Base-by-base conservation (phyloP, 2,113 vertebrate genomes). In the Charadrius vociferus region DNA sequence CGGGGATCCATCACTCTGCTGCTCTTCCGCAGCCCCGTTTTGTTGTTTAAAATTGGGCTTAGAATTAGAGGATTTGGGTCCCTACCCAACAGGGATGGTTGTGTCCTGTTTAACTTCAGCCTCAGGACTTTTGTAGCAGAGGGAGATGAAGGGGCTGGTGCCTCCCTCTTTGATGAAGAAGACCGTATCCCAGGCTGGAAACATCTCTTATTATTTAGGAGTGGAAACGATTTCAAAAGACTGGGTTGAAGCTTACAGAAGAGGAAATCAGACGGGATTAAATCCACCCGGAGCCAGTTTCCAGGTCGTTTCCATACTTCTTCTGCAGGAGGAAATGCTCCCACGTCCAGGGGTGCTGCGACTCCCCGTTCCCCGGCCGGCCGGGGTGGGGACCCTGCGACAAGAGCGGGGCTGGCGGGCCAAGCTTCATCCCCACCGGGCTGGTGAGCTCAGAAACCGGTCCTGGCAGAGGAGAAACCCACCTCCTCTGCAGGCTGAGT, bases 201-300 rank as follows among this genome's bases (percentile, higher is more conserved):
- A 80, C 24, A 36, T 53, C 59, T 56, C 36, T 68, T 47, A 22
- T 84, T 62, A 74, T 73, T 91, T 88, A 77, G 45, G 70, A 87
- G 55, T 81, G 86, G 63, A 92, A 94, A 82, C 7, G n/a, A 27
- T 73, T 77, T 79, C 61, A 72, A 73, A 91, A 85, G 70, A 53
- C 61, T 79, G 12, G 37, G 59, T 26, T 50, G 82, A 93, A 91
- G 34, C 59, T 94, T 58, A 45, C 26, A 88, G 67, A 85, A 67
- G 73, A 71, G 62, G 36, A 95, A 89, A 85, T 94, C 68, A 84
- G 53, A 92, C 0, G 1, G 22, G 43, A 93, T 94, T 93, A 90
- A 93, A 94, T 80, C 89, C 84, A 93, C 89, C 50, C 9, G 7
- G 59, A 77, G 73, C 77, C 73, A 68, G 74, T 94, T 95, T 90